Conservation (phyloP, 2,888 invertebrate genomes). For the Hoplodrina blanda region DNA sequence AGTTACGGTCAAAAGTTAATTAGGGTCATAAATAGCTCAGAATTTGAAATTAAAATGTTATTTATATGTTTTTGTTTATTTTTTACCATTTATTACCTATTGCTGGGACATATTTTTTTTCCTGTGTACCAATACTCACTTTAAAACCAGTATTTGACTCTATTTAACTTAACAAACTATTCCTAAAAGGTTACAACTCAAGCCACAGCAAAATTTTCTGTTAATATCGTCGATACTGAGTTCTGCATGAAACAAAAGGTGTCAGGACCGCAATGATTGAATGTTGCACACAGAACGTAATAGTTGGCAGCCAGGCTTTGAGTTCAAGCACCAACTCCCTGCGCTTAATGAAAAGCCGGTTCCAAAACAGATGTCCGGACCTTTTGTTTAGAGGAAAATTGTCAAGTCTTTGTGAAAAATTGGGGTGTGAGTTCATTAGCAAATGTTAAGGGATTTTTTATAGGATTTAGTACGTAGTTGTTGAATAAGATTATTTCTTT, state of each 20-base stretch:
- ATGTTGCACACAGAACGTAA: conserved; percentile 68
- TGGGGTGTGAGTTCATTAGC: conserved; percentile 50
- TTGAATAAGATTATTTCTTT: neutral
- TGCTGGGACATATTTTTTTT: too few relatives aligned
- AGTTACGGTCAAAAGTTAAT: too few relatives aligned
- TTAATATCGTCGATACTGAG: conserved; percentile 42
- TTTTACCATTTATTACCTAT: too few relatives aligned
- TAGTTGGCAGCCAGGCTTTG: conserved; percentile 73
- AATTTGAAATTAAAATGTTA: too few relatives aligned
- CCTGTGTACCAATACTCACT: too few relatives aligned
- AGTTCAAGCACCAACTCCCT: conserved; percentile 64
- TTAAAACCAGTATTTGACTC: too few relatives aligned
- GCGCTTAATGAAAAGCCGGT: conserved; percentile 75
- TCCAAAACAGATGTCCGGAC: conserved; percentile 70
- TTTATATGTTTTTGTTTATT: too few relatives aligned
- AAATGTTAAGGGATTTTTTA: conserved; percentile 7
- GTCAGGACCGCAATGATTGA: conserved; percentile 71
- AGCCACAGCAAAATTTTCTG: conserved; percentile 7
- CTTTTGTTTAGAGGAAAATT: conserved; percentile 74
- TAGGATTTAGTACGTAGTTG: neutral
- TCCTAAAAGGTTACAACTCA: neutral
- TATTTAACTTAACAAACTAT: too few relatives aligned
- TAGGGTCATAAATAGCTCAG: too few relatives aligned
- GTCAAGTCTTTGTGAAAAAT: conserved; percentile 68
- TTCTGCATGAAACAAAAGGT: conserved; percentile 68